Evolutionary conservation across 1,140 invertebrate genomes (phyloP).

Genomic region (Reticulitermes speratus): DNA sequence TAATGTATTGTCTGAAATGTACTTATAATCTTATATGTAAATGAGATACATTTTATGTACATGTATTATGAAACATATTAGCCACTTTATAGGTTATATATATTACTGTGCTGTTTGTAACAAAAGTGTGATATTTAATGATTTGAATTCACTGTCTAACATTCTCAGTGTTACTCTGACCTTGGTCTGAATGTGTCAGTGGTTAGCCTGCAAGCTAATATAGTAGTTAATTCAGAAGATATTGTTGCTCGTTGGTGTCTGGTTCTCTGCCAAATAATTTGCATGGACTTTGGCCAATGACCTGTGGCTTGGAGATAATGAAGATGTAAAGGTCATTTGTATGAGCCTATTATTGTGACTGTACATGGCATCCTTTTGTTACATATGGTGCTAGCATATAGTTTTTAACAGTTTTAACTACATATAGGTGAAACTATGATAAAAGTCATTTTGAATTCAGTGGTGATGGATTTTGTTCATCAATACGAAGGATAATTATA

Average conservation of each 20-base stretch:
- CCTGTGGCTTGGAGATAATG: background rate
- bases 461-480: background rate
- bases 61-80: no score
- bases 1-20: no score
- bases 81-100: no score
- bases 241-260: conserved; percentile 38
- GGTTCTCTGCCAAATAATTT: background rate
- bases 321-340: background rate
- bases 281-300: background rate
- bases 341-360: background rate
- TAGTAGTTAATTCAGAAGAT: background rate
- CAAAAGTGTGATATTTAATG: no score
- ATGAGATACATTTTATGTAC: no score
- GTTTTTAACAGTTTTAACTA: background rate
- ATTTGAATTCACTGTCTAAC: no score
- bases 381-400: background rate
- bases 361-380: background rate
- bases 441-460: background rate
- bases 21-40: no score
- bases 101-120: no score
- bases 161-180: no score
- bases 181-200: background rate
- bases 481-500: background rate
- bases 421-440: background rate
- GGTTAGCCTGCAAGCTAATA: background rate